phyloP scores from a whole-genome alignment of 2,113 vertebrate species.

The Girardinichthys multiradiatus region DNA sequence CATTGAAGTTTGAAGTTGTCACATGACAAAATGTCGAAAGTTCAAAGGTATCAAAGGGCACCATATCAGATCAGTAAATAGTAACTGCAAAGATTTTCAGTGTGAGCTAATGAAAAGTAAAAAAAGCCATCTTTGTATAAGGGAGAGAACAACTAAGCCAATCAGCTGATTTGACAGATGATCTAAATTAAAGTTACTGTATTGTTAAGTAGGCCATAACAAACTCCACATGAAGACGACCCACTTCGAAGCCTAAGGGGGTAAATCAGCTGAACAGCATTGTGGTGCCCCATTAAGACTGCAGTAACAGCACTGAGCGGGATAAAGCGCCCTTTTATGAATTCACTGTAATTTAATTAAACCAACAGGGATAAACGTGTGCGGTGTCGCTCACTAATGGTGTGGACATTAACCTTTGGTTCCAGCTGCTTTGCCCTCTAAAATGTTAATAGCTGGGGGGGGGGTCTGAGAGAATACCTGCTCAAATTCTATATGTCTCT shows the following conservation, averaged over 20 bases:
- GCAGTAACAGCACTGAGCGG: conserved; percentile 54
- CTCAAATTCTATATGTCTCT: conserved; percentile 27
- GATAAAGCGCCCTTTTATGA: conserved; percentile 67
- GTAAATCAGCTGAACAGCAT: conserved; percentile 66
- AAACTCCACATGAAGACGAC: conserved; percentile 61
- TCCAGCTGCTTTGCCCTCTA: conserved; percentile 63
- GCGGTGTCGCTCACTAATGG: conserved; percentile 67
- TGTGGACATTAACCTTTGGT: conserved; percentile 74
- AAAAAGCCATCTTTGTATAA: conserved; percentile 10
- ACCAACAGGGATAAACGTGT: conserved; percentile 69
- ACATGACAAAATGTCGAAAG: no score
- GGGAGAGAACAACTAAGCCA: conserved; percentile 44
- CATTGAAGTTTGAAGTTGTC: no score
- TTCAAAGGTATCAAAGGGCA: neutral
- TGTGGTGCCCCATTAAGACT: conserved; percentile 61
- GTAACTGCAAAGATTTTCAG: neutral
- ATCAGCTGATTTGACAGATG: conserved; percentile 57
- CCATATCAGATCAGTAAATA: neutral
- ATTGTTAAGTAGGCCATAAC: conserved; percentile 73
- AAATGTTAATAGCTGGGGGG: conserved; percentile 62
- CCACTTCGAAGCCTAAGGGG: conserved; percentile 60
- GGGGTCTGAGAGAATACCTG: conserved; percentile 8
- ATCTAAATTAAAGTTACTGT: conserved; percentile 66
- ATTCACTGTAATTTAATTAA: conserved; percentile 77
- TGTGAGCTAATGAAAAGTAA: conserved; percentile 24